A percentile compares a stretch with the other conserved stretches of the same genome.
Evolutionary conservation across 2,113 vertebrate species (phyloP).

Genomic region (Holacanthus passer): DNA sequence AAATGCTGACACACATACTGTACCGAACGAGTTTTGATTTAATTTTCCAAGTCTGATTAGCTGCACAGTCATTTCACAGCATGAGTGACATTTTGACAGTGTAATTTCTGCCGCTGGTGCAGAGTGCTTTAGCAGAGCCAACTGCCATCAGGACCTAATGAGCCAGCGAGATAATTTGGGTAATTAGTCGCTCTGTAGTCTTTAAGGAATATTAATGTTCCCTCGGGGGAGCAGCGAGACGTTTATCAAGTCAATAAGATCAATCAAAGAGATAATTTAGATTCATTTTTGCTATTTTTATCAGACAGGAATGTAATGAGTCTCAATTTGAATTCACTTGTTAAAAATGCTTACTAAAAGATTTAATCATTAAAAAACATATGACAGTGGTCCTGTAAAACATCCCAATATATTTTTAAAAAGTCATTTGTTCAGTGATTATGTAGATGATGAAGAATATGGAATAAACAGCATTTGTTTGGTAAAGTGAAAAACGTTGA

Average conservation of each 20-base stretch:
- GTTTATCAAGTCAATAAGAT: constrained; percentile 33
- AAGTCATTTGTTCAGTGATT: background rate
- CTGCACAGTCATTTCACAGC: constrained; percentile 24
- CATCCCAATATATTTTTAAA: background rate
- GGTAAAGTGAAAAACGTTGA: background rate
- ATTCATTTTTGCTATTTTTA: constrained; percentile 19
- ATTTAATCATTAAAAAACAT: background rate
- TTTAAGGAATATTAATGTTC: constrained; percentile 36
- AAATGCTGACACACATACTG: background rate
- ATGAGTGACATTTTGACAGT: constrained; percentile 37
- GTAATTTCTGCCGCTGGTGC: constrained; percentile 36
- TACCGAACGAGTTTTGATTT: constrained; percentile 10
- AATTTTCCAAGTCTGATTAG: constrained; percentile 4
- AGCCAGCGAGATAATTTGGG: constrained; percentile 53
- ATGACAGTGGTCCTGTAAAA: background rate
- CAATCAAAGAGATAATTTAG: constrained; percentile 39
- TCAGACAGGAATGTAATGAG: background rate
- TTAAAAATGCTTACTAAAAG: background rate
- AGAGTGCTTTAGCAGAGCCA: constrained; percentile 18
- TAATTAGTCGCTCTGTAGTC: constrained; percentile 53
- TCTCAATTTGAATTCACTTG: background rate
- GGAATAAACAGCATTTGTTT: background rate
- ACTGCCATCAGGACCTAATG: constrained; percentile 47
- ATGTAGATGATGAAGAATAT: too few relatives aligned
- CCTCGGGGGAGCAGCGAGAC: constrained; percentile 25